These are phyloP conservation scores for Morone chrysops DNA, from an alignment of 2,113 vertebrate species.

Conservation along the genomic window DNA sequence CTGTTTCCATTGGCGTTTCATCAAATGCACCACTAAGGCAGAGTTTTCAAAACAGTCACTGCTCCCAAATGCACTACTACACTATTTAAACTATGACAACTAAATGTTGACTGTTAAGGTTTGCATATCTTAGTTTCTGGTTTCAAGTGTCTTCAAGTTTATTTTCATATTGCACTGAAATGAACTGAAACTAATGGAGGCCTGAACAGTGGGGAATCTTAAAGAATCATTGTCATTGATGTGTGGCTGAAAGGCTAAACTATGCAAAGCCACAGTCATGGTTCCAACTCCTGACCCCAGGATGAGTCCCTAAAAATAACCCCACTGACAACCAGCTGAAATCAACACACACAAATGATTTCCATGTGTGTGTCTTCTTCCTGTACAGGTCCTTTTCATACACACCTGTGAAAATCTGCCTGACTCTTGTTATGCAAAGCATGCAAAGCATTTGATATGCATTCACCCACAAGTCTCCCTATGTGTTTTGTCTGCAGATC, in stretches of 20 bases:
- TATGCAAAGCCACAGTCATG: background rate
- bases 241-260: background rate
- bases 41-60: background rate
- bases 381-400: constrained; percentile 63
- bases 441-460: constrained; percentile 45
- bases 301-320: constrained; percentile 40
- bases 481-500: constrained; percentile 10
- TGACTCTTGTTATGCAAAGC: constrained; percentile 80
- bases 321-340: background rate
- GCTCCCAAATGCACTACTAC: background rate
- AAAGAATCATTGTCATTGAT: background rate
- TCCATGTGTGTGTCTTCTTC: constrained; percentile 64
- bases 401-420: constrained; percentile 78
- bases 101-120: background rate
- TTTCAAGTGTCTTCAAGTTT: constrained; percentile 11
- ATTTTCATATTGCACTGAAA: constrained; percentile 18
- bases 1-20: too few relatives aligned
- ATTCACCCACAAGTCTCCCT: too few relatives aligned
- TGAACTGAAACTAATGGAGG: background rate
- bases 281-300: background rate
- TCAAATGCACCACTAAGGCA: background rate
- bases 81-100: background rate
- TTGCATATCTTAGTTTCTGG: constrained; percentile 6
- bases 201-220: background rate
- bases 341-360: constrained; percentile 45